Evolutionary conservation across 2,888 invertebrate genomes (phyloP).

Genomic region (Spilosoma lubricipeda): DNA sequence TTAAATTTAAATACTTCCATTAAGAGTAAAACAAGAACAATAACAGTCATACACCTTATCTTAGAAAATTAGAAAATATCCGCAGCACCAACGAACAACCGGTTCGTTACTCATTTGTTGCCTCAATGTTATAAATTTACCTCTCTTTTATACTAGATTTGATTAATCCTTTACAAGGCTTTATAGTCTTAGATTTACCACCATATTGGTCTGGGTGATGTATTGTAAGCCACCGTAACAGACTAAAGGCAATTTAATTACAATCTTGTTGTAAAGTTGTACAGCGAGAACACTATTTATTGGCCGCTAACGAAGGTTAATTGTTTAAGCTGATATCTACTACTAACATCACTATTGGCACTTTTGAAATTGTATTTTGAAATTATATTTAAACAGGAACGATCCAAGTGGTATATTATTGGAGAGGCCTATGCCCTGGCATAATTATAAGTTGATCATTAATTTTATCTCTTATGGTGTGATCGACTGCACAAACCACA

Average conservation of each 20-base stretch:
- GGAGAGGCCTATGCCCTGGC: no score
- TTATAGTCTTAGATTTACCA: not conserved
- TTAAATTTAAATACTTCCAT: not conserved
- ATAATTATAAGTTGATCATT: no score
- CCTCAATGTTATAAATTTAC: not conserved
- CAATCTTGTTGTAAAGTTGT: slow-evolving; percentile 73
- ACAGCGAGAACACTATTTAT: slow-evolving; percentile 75
- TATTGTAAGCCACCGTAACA: slow-evolving; percentile 70
- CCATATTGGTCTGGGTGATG: slow-evolving; percentile 38
- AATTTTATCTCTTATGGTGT: not conserved
- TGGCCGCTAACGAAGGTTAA: slow-evolving; percentile 77
- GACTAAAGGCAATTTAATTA: slow-evolving; percentile 71
- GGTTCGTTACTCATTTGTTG: not conserved
- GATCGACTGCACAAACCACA: no score
- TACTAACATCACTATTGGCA: slow-evolving; percentile 56
- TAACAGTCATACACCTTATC: no score
- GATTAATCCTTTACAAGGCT: not conserved
- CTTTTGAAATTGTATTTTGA: slow-evolving; percentile 46
- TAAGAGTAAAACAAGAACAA: no score
- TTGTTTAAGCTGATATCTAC: slow-evolving; percentile 64
- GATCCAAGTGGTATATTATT: no score
- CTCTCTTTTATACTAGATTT: not conserved
- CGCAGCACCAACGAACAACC: not conserved
- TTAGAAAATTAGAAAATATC: no score
- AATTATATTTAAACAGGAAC: slow-evolving; percentile 34